Base-by-base conservation (phyloP, 2,113 vertebrate species). In the Phoxinus phoxinus region DNA sequence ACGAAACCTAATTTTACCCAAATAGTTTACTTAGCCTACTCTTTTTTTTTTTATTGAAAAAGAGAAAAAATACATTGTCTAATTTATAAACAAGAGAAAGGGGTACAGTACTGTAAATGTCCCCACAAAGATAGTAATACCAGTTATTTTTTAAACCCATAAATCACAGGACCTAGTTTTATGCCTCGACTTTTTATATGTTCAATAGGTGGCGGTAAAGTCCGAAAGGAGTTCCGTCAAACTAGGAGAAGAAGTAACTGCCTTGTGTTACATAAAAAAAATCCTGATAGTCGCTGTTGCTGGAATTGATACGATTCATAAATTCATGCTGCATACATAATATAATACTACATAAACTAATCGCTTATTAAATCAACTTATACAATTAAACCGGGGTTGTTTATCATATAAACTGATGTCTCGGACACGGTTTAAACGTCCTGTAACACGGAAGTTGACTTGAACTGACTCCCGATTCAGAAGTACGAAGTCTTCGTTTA, bases 151-250 rank as follows among this genome's bases (percentile, higher is more conserved):
- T 37, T 37, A 37, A 37, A 41, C 37, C 37, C 37, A 35, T 35
- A 41, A 41, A 41, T 41, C 7, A 41, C 37, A 8, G 37, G 37
- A 41, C 37, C 27, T 53, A 53, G 51, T 53, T 21, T 53, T 53
- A 19, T 53, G 17, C 17, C 5, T 56, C 53, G 53, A n/a, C 59
- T 23, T 37, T 35, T 71, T 71, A 35, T 3, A 23, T 73, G 72
- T 48, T 25, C 72, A 25, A 12, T 74, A 74, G 72, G 41, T 48
- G 72, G 72, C 72, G 41, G 13, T 74, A 48, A 74, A 17, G 72
- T 27, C 12, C 11, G 7, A 25, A n/a, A 23, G 41, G 23, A 41
- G 21, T 25, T 25, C 41, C 13, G 48, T 27, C 3, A 74, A 46
- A 74, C 41, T 13, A 72, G 65, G 21, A 44, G 72, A 74, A 48